A percentile compares a stretch with the other conserved stretches of the same genome.
Conservation (phyloP, 2,113 vertebrate genomes). For the Nettapus auritus region DNA sequence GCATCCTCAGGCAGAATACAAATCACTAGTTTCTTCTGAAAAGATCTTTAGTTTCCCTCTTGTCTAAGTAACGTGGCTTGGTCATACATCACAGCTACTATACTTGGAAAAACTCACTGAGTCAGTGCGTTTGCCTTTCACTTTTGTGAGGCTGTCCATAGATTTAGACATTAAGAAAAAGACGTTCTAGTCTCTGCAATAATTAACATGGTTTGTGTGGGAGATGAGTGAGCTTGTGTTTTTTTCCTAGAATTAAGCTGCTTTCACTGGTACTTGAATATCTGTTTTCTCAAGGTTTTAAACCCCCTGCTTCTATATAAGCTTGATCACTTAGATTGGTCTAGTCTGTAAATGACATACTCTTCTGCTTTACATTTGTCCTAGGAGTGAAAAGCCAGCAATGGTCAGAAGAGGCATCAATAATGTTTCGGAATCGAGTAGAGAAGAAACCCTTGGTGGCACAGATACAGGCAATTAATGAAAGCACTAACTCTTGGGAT, state of each 20-base stretch:
- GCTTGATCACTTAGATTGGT: background rate
- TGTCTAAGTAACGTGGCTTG: background rate
- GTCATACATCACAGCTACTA: background rate
- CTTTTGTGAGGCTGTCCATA: background rate
- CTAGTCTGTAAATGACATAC: background rate
- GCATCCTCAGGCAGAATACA: background rate
- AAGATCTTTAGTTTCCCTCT: background rate
- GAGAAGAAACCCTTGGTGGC: conserved; percentile 92
- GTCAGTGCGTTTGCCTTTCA: background rate
- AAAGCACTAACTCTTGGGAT: conserved; percentile 81
- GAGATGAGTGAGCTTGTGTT: background rate
- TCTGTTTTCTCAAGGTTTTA: background rate
- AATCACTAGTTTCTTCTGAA: background rate
- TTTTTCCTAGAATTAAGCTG: background rate
- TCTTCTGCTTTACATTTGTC: conserved; percentile 25
- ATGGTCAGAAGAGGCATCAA: conserved; percentile 92
- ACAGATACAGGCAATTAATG: conserved; percentile 82
- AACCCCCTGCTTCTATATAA: background rate
- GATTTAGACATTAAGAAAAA: background rate
- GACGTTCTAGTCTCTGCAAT: background rate
- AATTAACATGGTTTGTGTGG: background rate
- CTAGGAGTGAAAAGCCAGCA: conserved; percentile 83
- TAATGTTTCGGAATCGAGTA: conserved; percentile 93
- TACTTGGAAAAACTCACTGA: background rate
- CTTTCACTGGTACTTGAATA: background rate